phyloP scores from a whole-genome alignment of 2,888 invertebrate species.

The Brachyopa scutellaris region DNA sequence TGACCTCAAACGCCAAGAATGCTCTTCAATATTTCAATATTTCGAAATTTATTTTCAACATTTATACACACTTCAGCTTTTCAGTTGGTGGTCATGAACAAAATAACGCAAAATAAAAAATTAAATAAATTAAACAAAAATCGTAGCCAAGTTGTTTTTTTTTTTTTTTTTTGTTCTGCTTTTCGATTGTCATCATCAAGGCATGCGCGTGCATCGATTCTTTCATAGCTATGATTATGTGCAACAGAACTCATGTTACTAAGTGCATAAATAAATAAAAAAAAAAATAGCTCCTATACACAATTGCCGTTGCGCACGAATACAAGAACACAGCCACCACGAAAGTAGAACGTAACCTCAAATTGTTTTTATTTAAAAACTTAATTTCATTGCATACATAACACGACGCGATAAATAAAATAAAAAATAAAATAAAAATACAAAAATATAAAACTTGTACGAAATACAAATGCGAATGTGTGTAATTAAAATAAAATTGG shows the following conservation, averaged over 20 bases:
- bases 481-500: slow-evolving; percentile 53
- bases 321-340: slow-evolving; percentile 26
- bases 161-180: neutral
- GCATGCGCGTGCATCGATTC: slow-evolving; percentile 46
- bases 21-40: slow-evolving; percentile 58
- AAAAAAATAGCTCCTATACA: too few species aligned
- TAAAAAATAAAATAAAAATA: too few species aligned
- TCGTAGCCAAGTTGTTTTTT: slow-evolving; percentile 48
- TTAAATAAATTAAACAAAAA: slow-evolving; percentile 5
- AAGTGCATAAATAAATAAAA: slow-evolving; percentile 67
- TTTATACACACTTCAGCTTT: slow-evolving; percentile 21
- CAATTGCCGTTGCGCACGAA: slow-evolving; percentile 39
- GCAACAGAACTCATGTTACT: slow-evolving; percentile 44
- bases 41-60: slow-evolving; percentile 48
- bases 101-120: slow-evolving; percentile 16
- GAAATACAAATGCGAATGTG: slow-evolving; percentile 10
- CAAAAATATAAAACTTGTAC: too few species aligned
- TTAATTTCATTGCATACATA: slow-evolving; percentile 35
- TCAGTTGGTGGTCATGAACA: slow-evolving; percentile 32
- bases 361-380: slow-evolving; percentile 63
- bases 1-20: slow-evolving; percentile 56
- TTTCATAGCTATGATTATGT: slow-evolving; percentile 23
- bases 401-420: slow-evolving; percentile 45
- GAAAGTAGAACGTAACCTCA: slow-evolving; percentile 70
- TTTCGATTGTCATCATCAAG: slow-evolving; percentile 41